Percentiles rank a stretch among this genome's conserved stretches.
phyloP scores from a whole-genome alignment of 2,113 vertebrate genomes.

The Tamias sibiricus region DNA sequence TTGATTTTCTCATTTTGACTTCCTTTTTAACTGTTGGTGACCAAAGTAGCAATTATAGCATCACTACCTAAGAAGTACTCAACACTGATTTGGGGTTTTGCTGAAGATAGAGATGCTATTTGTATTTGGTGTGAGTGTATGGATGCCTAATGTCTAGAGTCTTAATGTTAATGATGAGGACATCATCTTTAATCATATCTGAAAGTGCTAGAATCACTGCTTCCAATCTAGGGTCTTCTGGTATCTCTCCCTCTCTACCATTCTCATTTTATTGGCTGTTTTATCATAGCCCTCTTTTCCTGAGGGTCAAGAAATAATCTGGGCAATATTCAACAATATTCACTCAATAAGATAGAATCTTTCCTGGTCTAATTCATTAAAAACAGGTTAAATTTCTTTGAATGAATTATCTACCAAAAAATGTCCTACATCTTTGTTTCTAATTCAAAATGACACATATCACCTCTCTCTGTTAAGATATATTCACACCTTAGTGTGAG shows the following conservation, averaged over 20 bases:
- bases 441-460: not conserved
- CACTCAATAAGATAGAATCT: not conserved
- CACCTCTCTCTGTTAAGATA: not conserved
- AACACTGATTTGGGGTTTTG: not conserved
- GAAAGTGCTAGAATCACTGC: not conserved
- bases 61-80: not conserved
- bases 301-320: not conserved
- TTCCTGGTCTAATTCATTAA: not conserved
- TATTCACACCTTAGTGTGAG: not conserved
- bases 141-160: not conserved
- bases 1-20: not conserved
- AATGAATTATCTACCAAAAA: not conserved
- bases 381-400: not conserved
- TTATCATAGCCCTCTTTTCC: not conserved
- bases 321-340: not conserved
- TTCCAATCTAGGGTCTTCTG: not conserved
- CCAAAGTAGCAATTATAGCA: not conserved
- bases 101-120: not conserved
- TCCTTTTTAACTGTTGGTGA: not conserved
- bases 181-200: not conserved
- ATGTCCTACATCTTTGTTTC: not conserved
- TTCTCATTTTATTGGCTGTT: not conserved
- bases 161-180: not conserved
- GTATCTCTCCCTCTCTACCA: not conserved
- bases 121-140: not conserved